Evolutionary conservation across 92 coral and sea anemone species (phyloP).

Genomic region (Epizoanthus scotinus): DNA sequence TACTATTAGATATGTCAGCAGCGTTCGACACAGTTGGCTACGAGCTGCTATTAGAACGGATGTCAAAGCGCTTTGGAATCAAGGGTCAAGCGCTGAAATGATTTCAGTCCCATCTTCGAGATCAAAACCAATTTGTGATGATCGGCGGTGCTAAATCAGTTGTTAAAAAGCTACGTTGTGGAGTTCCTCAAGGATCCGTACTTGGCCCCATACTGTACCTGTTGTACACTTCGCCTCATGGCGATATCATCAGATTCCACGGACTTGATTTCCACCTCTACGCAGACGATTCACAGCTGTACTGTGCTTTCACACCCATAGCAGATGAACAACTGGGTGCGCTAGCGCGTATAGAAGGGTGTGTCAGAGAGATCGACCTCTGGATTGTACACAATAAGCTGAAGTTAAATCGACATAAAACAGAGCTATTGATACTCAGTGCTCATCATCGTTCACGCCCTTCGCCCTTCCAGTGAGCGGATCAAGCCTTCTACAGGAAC

Average conservation of each 20-base stretch:
- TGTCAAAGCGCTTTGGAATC: slow-evolving; percentile 12
- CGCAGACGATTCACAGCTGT: slow-evolving; percentile 46
- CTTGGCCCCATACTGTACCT: slow-evolving; percentile 49
- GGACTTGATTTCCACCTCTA: slow-evolving; percentile 53
- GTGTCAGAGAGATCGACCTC: slow-evolving; percentile 45
- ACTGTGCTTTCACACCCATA: neutral
- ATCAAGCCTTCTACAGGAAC: no score
- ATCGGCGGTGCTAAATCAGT: slow-evolving; percentile 38
- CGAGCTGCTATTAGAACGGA: neutral
- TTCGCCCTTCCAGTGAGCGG: no score
- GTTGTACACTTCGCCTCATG: slow-evolving; percentile 48
- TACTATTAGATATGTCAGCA: slow-evolving; percentile 30
- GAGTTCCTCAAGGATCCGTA: slow-evolving; percentile 47
- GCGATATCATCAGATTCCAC: slow-evolving; percentile 54
- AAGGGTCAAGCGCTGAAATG: slow-evolving; percentile 33
- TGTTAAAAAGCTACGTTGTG: slow-evolving; percentile 27
- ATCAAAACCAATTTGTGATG: slow-evolving; percentile 36
- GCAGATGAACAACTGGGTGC: neutral
- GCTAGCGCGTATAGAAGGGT: slow-evolving; percentile 32
- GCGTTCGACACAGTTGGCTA: neutral
- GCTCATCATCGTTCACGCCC: neutral
- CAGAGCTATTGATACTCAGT: slow-evolving; percentile 47
- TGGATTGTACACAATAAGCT: slow-evolving; percentile 45
- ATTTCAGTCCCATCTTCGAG: slow-evolving; percentile 29
- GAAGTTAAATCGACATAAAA: slow-evolving; percentile 29